Conservation (phyloP, 1,140 invertebrate genomes). For the Calliphora vicina region DNA sequence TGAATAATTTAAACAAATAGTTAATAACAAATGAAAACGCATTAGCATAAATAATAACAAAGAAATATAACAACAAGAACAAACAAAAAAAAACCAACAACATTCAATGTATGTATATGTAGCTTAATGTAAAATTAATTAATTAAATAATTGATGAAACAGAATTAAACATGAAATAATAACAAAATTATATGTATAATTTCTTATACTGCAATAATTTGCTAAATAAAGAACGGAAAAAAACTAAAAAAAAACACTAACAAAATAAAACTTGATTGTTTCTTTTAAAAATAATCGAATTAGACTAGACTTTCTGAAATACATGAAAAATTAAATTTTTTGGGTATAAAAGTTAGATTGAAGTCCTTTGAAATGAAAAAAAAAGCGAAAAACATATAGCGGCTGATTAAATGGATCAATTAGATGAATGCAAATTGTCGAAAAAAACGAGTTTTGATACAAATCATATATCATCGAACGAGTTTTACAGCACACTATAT, state of each 20-base stretch:
- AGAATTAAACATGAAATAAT: slow-evolving; percentile 32
- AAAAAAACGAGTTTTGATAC: too few species aligned
- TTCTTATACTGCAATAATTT: slow-evolving; percentile 38
- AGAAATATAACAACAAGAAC: neutral
- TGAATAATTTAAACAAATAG: slow-evolving; percentile 28
- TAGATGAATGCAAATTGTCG: too few species aligned
- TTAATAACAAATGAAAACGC: slow-evolving; percentile 24
- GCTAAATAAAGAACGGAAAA: slow-evolving; percentile 32
- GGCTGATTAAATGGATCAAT: too few species aligned
- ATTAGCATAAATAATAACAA: slow-evolving; percentile 29
- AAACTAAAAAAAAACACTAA: slow-evolving; percentile 16
- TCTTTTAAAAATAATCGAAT: neutral
- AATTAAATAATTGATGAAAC: neutral
- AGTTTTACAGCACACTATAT: too few species aligned
- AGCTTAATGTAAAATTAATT: slow-evolving; percentile 33
- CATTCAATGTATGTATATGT: slow-evolving; percentile 36
- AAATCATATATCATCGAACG: too few species aligned
- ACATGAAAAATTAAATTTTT: too few species aligned
- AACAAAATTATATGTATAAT: slow-evolving; percentile 37
- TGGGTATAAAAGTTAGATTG: too few species aligned
- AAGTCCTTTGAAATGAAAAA: too few species aligned
- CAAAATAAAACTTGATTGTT: neutral
- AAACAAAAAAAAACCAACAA: slow-evolving; percentile 36
- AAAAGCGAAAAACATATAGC: too few species aligned
- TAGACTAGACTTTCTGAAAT: too few species aligned